Percentiles rank a stretch among this genome's conserved stretches.
phyloP scores from a whole-genome alignment of 2,797 vertebrate genomes.

The Diceros bicornis region DNA sequence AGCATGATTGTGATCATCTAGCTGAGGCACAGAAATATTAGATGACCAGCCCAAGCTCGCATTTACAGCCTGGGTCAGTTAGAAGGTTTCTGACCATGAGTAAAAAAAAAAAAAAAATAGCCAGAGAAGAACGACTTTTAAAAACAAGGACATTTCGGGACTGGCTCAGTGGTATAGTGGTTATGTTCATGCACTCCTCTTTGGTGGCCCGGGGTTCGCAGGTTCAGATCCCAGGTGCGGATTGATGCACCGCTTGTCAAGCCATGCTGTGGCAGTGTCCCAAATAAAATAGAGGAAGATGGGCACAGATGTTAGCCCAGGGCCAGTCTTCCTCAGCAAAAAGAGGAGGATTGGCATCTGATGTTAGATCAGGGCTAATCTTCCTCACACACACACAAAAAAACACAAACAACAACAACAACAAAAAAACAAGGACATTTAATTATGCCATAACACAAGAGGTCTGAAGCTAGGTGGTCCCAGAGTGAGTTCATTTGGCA shows the following conservation, averaged over 20 bases:
- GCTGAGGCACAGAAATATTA: neutral
- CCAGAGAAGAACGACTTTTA: neutral
- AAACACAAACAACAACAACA: neutral
- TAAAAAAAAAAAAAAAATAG: neutral
- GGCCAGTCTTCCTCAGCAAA: too few species aligned
- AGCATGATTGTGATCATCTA: accelerated
- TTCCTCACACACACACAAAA: too few species aligned
- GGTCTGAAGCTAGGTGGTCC: neutral
- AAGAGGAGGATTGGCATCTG: too few species aligned
- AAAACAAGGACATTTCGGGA: neutral
- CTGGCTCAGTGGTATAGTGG: too few species aligned
- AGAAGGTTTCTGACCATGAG: neutral
- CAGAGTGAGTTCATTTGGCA: neutral
- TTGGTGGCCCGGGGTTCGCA: too few species aligned
- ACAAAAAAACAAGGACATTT: neutral
- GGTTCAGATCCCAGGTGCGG: too few species aligned
- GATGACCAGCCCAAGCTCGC: neutral
- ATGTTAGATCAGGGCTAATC: too few species aligned
- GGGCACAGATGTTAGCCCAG: too few species aligned
- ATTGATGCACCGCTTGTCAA: too few species aligned
- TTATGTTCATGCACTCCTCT: too few species aligned
- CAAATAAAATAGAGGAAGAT: too few species aligned
- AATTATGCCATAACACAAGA: neutral
- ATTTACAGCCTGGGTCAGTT: neutral
- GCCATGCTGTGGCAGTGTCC: too few species aligned